Evolutionary conservation across 1,140 invertebrate genomes (phyloP), one percentile per base, ranked within the genome.

Genomic region (Lordiphosa mommai): DNA sequence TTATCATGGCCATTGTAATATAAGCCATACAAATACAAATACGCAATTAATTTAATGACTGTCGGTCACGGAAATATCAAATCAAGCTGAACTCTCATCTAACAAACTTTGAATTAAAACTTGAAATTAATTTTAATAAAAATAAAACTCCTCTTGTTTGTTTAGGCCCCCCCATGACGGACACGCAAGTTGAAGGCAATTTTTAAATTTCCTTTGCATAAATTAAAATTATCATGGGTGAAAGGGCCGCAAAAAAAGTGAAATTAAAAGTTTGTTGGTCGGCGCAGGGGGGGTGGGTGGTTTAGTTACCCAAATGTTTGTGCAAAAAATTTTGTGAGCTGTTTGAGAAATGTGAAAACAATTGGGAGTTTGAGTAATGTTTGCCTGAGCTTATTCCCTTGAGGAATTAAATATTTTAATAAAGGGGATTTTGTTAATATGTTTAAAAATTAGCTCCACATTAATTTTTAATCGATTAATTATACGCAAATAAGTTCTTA

Each of bases 51-150:
- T 73, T 65, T 85, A 86, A 85, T 85, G 69, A 60, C 69, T 48
- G 27, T 50, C 30, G 56, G 80, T 85, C 79, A 85, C 79, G 79
- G 65, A 85, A 85, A 85, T 61, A 74, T 77, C 69, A 69, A 84
- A 84, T 84, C 61, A 84, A 65, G 47, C 40, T 56, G 46, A 13
- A 17, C 40, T 38, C 46, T 52, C 34, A 67, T 43, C 27, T 36
- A 43, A 27, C 23, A 27, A 27, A 27, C 5, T 47, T 43, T 27
- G 12, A 23, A 29, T 30, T 37, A 32, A 36, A 44, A 55, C 56
- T 56, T 51, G 13, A 12, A 30, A 52, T 47, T 40, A 17, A 43
- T 44, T 9, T 56, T 49, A 33, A 49, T 10, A 40, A 29, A 34
- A 53, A 41, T 59, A 27, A 5, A 27, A 27, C 23, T 27, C 23